Conservation (phyloP, 2,888 invertebrate species). For the Anodontia alba region DNA sequence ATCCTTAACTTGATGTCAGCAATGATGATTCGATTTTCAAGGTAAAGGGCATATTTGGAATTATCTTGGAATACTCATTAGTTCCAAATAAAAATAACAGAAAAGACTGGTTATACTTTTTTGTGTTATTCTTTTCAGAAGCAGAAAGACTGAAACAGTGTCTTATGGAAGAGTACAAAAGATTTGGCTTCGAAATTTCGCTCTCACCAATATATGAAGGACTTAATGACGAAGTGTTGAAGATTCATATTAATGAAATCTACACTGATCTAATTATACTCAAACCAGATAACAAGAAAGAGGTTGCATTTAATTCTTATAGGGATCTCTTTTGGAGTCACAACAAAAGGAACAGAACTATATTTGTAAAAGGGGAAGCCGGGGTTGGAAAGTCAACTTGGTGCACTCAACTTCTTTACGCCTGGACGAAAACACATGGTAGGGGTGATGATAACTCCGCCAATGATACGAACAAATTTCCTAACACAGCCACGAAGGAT, state of each 20-base stretch:
- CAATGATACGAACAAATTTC: not conserved
- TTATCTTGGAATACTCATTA: too few relatives aligned
- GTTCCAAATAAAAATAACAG: too few relatives aligned
- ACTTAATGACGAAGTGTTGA: not conserved
- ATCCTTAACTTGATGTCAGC: too few relatives aligned
- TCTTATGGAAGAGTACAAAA: not conserved
- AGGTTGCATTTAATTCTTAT: not conserved
- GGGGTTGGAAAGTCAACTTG: conserved; percentile 6
- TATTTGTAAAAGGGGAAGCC: not conserved
- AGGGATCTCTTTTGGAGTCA: not conserved
- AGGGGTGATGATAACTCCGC: not conserved
- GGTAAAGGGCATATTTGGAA: too few relatives aligned
- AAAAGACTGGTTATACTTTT: too few relatives aligned
- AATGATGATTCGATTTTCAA: too few relatives aligned
- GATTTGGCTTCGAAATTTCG: not conserved
- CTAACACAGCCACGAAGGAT: not conserved
- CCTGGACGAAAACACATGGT: not conserved
- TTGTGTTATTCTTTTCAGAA: not conserved
- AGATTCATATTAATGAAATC: not conserved
- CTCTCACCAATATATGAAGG: conserved; percentile 9
- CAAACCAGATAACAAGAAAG: not conserved
- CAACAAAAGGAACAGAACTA: not conserved
- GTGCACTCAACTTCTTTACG: not conserved
- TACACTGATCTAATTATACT: not conserved
- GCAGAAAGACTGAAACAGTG: not conserved